phyloP scores from a whole-genome alignment of 2,888 invertebrate species.

The Isoperla grammatica region DNA sequence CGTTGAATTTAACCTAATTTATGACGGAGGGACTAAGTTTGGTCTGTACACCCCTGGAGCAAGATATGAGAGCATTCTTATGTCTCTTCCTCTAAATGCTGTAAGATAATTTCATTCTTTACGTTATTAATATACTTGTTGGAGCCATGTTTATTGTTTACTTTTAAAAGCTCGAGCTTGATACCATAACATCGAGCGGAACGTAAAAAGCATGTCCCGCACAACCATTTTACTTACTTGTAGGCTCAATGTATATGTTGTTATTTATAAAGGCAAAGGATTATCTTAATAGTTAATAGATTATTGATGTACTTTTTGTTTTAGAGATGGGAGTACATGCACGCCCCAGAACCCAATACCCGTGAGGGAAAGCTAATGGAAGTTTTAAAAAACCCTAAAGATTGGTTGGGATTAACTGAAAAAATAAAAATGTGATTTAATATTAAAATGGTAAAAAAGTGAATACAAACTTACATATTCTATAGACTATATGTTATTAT shows the following conservation, averaged over 20 bases:
- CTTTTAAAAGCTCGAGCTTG: no score
- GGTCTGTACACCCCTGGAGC: conserved; percentile 93
- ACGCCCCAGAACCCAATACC: conserved; percentile 62
- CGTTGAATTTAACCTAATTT: conserved; percentile 96
- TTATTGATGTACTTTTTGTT: conserved; percentile 37
- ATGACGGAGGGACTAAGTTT: conserved; percentile 97
- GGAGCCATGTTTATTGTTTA: no score
- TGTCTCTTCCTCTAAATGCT: conserved; percentile 89
- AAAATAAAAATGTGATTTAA: not conserved
- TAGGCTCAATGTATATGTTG: no score
- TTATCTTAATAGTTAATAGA: no score
- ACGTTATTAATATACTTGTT: no score
- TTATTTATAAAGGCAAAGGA: no score
- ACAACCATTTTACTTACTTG: no score
- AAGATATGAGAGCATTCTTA: conserved; percentile 91
- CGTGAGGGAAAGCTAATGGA: conserved; percentile 70
- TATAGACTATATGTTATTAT: not conserved
- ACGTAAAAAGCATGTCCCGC: no score
- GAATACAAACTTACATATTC: no score
- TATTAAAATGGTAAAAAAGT: no score
- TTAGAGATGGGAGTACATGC: conserved; percentile 93
- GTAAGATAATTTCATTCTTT: no score
- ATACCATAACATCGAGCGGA: no score
- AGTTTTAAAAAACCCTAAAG: conserved; percentile 76
- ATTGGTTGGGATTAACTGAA: conserved; percentile 60